phyloP scores from a whole-genome alignment of 2,797 vertebrate genomes.

The Pteronotus mesoamericanus region DNA sequence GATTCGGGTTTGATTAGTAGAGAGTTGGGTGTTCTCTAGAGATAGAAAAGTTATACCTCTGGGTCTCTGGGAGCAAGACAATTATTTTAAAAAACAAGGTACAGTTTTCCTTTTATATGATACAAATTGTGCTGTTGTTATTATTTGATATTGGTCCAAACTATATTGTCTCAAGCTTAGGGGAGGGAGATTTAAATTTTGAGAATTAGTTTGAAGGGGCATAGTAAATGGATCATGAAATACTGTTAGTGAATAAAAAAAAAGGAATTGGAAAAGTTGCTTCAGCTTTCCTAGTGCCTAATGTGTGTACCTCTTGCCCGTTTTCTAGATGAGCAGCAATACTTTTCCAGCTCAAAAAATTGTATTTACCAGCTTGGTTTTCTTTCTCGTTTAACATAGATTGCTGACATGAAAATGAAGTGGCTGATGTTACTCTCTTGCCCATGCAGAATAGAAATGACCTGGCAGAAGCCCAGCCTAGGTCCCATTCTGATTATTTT shows the following conservation, averaged over 20 bases:
- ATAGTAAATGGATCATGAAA: neutral
- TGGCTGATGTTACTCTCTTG: neutral
- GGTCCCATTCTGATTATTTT: neutral
- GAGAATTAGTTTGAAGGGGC: neutral
- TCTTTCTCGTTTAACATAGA: neutral
- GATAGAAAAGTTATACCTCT: neutral
- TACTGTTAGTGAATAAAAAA: neutral
- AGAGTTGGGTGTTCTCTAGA: neutral
- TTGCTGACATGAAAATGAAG: neutral
- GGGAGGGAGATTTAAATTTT: neutral
- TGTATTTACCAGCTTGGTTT: neutral
- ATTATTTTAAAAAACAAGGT: neutral
- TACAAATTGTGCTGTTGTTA: neutral
- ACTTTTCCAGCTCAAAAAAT: neutral
- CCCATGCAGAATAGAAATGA: neutral
- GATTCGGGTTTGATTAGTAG: slow-evolving; percentile 2
- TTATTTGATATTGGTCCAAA: neutral
- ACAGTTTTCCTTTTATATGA: neutral
- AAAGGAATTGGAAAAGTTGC: neutral
- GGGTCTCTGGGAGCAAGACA: neutral
- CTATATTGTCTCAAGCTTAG: neutral
- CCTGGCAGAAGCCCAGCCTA: fast-evolving
- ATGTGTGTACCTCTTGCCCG: neutral
- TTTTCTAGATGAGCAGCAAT: neutral
- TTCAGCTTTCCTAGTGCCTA: neutral